phyloP scores from a whole-genome alignment of 1,140 invertebrate species.

The Oncopeltus fasciatus region DNA sequence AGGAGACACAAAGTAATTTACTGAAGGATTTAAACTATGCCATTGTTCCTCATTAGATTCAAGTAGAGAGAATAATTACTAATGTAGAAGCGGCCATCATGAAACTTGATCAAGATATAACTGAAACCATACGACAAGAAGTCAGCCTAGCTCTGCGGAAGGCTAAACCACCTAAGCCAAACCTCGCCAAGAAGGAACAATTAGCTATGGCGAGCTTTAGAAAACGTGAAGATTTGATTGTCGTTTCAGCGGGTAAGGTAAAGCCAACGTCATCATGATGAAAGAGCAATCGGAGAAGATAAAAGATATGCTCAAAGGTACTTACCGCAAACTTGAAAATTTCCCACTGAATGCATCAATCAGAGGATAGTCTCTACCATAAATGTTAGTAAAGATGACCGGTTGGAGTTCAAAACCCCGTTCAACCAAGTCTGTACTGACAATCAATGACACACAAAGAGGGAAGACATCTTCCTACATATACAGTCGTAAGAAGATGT shows the following conservation, averaged over 20 bases:
- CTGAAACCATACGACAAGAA: background rate
- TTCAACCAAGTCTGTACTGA: constrained; percentile 16
- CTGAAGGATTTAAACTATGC: background rate
- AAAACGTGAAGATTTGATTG: constrained; percentile 15
- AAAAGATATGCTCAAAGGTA: constrained; percentile 8
- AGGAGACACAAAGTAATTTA: background rate
- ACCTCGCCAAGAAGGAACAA: background rate
- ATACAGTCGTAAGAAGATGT: no score
- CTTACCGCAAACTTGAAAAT: constrained; percentile 19
- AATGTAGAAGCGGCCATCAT: background rate
- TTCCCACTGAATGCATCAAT: constrained; percentile 11
- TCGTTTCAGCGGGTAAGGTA: constrained; percentile 25
- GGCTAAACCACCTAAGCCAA: background rate
- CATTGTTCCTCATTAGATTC: background rate
- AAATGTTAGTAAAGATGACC: background rate
- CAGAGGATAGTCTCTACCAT: background rate
- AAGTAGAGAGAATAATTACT: background rate
- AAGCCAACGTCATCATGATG: constrained; percentile 21
- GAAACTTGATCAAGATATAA: background rate
- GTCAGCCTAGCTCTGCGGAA: background rate
- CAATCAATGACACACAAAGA: background rate
- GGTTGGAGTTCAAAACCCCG: background rate
- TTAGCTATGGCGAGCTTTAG: background rate
- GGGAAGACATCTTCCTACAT: no score
- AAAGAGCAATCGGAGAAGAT: constrained; percentile 22